Base-by-base conservation (phyloP, 2,797 vertebrate species). In the Neosilurus hyrtlii region DNA sequence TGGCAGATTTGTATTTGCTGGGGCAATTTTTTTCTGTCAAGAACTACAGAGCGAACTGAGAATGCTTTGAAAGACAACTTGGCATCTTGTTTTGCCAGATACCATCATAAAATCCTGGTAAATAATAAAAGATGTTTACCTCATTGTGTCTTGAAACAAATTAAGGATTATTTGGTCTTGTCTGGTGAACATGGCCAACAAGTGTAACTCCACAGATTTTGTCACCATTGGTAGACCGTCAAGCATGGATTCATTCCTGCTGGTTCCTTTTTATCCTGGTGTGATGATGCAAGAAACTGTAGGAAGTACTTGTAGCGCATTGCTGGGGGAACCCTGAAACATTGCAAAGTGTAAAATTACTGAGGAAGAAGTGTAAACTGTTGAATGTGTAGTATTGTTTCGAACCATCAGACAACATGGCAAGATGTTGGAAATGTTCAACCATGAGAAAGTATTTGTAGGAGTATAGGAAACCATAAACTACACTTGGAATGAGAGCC, bases 1-100 rank as follows among this genome's bases (percentile, higher is more conserved):
- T 0, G 3, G 59, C 61, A 52, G 76, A 65, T 78, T 65, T 52
- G 61, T 65, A 26, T 65, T 78, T 78, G 76, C n/a, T 76, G 20
- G 56, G 35, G 56, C 30, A 61, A 76, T 1, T 35, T 75, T 75
- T 75, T 75, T 24, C n/a, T 9, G 30, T 61, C 57, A 76, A 9
- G 57, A 62, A 24, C 57, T 77, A 77, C 74, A 77, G 57, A 49
- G 22, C 10, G 37, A 51, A 63, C 16, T 3, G 22, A 14, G 0
- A 49, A 9, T 26, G 14, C 11, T 77, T 77, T 18, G 22, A 22
- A 18, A n/a, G 57, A 43, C 57, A 4, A 56, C 9, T 54, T 54
- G 49, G 51, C 51, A 54, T 26, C 51, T 73, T 24, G 70, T 52
- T 56, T 26, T 30, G 52, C 73, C 30, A 1, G 30, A 61, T 61